Evolutionary conservation across 1,140 invertebrate genomes (phyloP).

Genomic region (Brachionus sp.): DNA sequence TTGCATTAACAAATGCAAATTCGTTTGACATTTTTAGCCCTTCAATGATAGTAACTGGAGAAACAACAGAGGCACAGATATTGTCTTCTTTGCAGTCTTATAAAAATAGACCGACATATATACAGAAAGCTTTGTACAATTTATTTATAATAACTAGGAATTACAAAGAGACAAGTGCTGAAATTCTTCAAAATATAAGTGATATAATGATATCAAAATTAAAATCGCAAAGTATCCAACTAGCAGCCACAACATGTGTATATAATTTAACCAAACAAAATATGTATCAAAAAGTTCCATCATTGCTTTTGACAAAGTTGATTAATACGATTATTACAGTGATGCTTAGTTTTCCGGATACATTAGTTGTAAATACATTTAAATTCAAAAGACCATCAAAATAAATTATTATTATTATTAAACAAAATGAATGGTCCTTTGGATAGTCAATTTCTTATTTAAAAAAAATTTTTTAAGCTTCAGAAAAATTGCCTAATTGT

Average conservation of each 20-base stretch:
- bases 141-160: conserved; percentile 6
- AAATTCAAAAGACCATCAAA: not conserved
- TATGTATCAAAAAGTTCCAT: not conserved
- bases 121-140: conserved; percentile 10
- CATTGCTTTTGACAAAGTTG: not conserved
- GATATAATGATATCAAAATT: not conserved
- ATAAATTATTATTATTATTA: not conserved
- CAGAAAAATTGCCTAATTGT: conserved; percentile 27
- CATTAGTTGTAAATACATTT: conserved; percentile 23
- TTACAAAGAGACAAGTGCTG: not conserved
- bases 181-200: not conserved
- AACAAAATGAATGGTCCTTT: not conserved
- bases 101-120: not conserved
- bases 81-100: not conserved
- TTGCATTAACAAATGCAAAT: conserved; percentile 36
- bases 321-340: conserved; percentile 1
- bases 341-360: conserved; percentile 1
- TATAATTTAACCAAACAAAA: conserved; percentile 24
- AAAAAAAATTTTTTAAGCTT: not conserved
- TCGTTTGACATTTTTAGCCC: not conserved
- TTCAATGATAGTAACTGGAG: conserved; percentile 7
- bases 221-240: conserved; percentile 1
- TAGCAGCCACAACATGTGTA: not conserved
- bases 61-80: conserved; percentile 19
- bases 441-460: not conserved